These are phyloP conservation scores for Trimorus sp. DNA, from an alignment of 2,888 invertebrate species.

Conservation along the genomic window DNA sequence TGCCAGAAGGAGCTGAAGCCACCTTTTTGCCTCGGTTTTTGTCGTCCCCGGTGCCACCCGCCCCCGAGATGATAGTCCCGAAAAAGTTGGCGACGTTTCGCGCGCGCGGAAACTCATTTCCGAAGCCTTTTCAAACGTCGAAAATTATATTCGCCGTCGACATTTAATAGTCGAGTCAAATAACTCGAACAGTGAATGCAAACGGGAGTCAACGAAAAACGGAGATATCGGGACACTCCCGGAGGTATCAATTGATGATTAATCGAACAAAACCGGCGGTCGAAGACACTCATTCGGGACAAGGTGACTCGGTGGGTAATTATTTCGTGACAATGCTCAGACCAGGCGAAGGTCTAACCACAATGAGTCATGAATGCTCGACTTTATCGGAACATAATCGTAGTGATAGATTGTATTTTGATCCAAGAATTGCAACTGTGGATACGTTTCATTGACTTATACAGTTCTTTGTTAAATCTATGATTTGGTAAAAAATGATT, in stretches of 20 bases:
- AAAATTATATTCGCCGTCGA: no score
- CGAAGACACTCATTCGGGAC: conserved; percentile 27
- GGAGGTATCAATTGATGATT: conserved; percentile 20
- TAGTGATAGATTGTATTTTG: conserved; percentile 11
- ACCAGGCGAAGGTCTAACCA: conserved; percentile 24
- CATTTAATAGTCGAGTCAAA: no score
- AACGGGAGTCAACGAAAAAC: no score
- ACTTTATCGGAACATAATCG: conserved; percentile 19
- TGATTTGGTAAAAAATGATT: no score
- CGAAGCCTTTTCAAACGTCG: no score
- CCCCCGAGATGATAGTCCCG: conserved; percentile 52
- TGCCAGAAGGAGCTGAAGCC: conserved; percentile 48
- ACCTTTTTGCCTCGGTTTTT: conserved; percentile 29
- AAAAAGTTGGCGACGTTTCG: conserved; percentile 53
- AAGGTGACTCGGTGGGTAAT: conserved; percentile 36
- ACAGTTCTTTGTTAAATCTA: no score
- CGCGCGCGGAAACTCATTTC: conserved; percentile 38
- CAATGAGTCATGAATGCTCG: conserved; percentile 22
- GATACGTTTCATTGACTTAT: no score
- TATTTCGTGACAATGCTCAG: conserved; percentile 38
- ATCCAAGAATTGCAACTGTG: neutral
- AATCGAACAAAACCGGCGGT: conserved; percentile 22
- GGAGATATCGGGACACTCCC: neutral
- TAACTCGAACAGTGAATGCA: no score
- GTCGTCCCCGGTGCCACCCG: conserved; percentile 1